These are phyloP conservation scores for Drosophila nannoptera DNA, from an alignment of 1,140 invertebrate genomes.

Conservation along the genomic window DNA sequence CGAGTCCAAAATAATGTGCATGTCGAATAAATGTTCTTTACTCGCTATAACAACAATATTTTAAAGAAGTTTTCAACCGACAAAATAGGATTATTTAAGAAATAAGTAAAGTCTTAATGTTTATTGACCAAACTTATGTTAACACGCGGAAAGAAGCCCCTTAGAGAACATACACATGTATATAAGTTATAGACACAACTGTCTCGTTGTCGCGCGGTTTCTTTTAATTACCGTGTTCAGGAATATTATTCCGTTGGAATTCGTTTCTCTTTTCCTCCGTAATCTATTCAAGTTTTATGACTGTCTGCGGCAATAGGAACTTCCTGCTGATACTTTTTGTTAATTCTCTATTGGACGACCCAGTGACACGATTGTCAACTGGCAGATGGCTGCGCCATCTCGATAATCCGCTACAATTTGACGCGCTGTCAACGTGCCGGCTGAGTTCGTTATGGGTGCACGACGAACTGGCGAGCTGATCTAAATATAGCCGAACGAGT, in stretches of 20 bases:
- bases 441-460: not conserved
- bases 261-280: not conserved
- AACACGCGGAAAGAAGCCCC: not conserved
- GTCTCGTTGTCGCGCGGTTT: not conserved
- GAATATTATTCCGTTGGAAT: not conserved
- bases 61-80: not conserved
- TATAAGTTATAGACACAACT: not conserved
- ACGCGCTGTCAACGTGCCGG: constrained; percentile 35
- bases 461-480: not conserved
- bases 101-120: not conserved
- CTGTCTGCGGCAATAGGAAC: not conserved
- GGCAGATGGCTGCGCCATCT: constrained; percentile 26
- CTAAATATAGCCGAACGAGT: constrained; percentile 45
- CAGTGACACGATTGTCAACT: constrained; percentile 51
- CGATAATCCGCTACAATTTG: constrained; percentile 48
- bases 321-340: not conserved
- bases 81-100: not conserved
- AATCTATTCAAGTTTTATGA: not conserved
- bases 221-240: not conserved
- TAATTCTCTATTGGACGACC: constrained; percentile 13
- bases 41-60: too few species aligned
- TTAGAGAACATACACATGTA: not conserved
- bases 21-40: not conserved
- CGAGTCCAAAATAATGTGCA: not conserved
- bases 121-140: too few species aligned